phyloP scores from a whole-genome alignment of 2,113 vertebrate species.

The Syngnathus typhle region DNA sequence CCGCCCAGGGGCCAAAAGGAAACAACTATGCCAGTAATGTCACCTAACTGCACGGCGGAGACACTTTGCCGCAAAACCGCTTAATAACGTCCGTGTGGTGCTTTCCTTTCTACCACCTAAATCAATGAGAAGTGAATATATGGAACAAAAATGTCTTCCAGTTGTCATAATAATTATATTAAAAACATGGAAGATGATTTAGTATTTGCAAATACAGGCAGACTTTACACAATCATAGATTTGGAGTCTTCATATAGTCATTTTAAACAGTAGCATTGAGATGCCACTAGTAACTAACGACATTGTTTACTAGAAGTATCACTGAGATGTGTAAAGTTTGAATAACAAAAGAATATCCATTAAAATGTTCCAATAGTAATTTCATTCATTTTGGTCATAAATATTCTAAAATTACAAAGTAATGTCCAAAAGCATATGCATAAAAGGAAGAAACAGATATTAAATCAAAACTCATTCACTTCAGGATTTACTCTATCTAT shows the following conservation, averaged over 20 bases:
- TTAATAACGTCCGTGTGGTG: conserved; percentile 8
- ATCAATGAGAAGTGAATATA: neutral
- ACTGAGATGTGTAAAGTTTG: neutral
- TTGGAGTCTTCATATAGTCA: neutral
- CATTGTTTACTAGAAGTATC: neutral
- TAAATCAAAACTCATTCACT: neutral
- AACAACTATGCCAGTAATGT: conserved; percentile 77
- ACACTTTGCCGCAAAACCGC: conserved; percentile 31
- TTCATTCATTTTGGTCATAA: neutral
- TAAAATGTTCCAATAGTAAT: neutral
- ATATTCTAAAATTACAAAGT: neutral
- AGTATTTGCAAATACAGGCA: neutral
- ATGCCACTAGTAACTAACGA: too few relatives aligned
- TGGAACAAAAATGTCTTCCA: neutral
- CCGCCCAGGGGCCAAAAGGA: conserved; percentile 67
- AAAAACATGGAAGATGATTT: too few relatives aligned
- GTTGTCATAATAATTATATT: too few relatives aligned
- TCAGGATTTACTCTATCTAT: neutral
- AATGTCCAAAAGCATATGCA: neutral
- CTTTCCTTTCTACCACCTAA: neutral
- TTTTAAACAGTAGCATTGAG: too few relatives aligned
- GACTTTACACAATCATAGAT: neutral
- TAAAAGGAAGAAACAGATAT: neutral
- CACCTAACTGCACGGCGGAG: conserved; percentile 56
- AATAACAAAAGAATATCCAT: neutral